Conservation (phyloP, 1,140 invertebrate species). For the Papilio helenus region DNA sequence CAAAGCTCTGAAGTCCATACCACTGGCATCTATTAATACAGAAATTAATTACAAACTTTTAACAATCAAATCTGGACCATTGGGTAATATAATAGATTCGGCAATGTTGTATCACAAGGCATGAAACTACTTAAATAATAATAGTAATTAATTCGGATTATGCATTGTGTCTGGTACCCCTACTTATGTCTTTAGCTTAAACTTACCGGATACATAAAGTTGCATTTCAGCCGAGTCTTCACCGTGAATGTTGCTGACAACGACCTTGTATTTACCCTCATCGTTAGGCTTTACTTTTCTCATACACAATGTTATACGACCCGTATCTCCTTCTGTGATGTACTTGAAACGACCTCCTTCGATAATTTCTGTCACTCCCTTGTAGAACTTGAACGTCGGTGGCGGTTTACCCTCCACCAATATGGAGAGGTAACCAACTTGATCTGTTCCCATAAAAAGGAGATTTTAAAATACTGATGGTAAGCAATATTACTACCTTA, state of each 20-base stretch:
- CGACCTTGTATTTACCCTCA: constrained; percentile 98
- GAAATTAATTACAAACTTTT: background rate
- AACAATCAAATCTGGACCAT: background rate
- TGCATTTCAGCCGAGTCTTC: constrained; percentile 97
- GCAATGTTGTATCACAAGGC: too few relatives aligned
- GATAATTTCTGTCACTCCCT: constrained; percentile 94
- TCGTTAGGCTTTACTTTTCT: constrained; percentile 98
- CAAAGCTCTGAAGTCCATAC: constrained; percentile 99
- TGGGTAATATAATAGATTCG: background rate
- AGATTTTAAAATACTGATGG: background rate
- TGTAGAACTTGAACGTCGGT: constrained; percentile 98
- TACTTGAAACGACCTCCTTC: constrained; percentile 97
- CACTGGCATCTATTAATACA: constrained; percentile 90
- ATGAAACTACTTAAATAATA: too few relatives aligned
- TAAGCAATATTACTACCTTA: too few relatives aligned
- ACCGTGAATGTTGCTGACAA: constrained; percentile 96
- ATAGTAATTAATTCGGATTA: too few relatives aligned
- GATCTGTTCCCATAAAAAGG: constrained; percentile 84
- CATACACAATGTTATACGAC: constrained; percentile 96
- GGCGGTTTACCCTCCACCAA: constrained; percentile 95
- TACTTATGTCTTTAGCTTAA: background rate
- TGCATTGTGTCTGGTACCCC: too few relatives aligned
- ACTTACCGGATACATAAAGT: constrained; percentile 96
- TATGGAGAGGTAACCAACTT: constrained; percentile 94
- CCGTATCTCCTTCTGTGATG: constrained; percentile 94